These are phyloP conservation scores for Hirtodrosophila alboralis DNA, from an alignment of 2,888 invertebrate genomes.

Conservation along the genomic window DNA sequence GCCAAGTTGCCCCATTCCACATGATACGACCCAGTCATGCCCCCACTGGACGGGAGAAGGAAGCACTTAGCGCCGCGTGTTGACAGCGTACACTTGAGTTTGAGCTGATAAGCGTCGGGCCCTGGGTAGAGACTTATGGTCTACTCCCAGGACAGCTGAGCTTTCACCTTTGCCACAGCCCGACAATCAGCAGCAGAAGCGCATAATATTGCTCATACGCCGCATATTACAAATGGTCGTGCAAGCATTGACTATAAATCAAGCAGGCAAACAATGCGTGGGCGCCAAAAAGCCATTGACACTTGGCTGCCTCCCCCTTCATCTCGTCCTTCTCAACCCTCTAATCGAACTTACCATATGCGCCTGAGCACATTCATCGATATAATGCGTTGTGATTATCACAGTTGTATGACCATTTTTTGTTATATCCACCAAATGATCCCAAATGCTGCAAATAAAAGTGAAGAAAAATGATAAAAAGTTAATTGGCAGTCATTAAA, in stretches of 20 bases:
- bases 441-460: slow-evolving; percentile 89
- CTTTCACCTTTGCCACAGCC: slow-evolving; percentile 74
- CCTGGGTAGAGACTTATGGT: slow-evolving; percentile 31
- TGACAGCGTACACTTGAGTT: slow-evolving; percentile 67
- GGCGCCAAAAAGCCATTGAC: slow-evolving; percentile 72
- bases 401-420: slow-evolving; percentile 91
- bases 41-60: slow-evolving; percentile 38
- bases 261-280: slow-evolving; percentile 72
- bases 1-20: slow-evolving; percentile 40
- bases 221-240: slow-evolving; percentile 73
- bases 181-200: slow-evolving; percentile 15
- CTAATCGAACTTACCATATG: slow-evolving; percentile 87
- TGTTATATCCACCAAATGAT: slow-evolving; percentile 91
- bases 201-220: slow-evolving; percentile 76
- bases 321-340: background rate
- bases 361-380: slow-evolving; percentile 94
- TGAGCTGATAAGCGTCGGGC: slow-evolving; percentile 58
- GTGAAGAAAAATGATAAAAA: slow-evolving; percentile 45
- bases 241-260: slow-evolving; percentile 66
- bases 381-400: slow-evolving; percentile 94
- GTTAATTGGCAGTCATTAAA: slow-evolving; percentile 30
- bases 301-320: slow-evolving; percentile 34
- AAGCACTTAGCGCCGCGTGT: slow-evolving; percentile 76
- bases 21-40: slow-evolving; percentile 1
- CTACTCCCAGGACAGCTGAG: slow-evolving; percentile 58